Base-by-base conservation (phyloP, 2,113 vertebrate species). In the Varanus komodoensis region DNA sequence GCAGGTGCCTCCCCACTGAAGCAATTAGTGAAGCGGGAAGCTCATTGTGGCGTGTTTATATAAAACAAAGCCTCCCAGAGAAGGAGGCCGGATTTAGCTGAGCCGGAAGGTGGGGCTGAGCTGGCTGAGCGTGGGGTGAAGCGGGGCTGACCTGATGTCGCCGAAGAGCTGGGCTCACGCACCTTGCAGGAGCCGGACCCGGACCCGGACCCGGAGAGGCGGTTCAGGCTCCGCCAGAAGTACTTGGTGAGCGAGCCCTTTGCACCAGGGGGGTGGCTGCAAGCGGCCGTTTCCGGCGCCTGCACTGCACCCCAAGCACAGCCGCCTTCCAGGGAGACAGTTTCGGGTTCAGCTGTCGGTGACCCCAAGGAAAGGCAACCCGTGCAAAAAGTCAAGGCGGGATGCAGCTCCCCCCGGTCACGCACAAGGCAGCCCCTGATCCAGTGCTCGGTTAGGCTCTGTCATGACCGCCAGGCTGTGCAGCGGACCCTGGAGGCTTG, bases 1-100 rank as follows among this genome's bases (percentile, higher is more conserved):
- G 48, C 88, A 73, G 34, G 61, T 52, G 82, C 74, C 73, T 88
- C 87, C 78, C 78, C 21, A 32, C 21, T 38, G 73, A 50, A 89
- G 82, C 88, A 84, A 68, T 78, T 78, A 78, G 68, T 77, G 44
- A 82, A 89, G 29, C n/a, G 73, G 54, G n/a, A 85, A 44, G 74
- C 82, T 85, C 79, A 85, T 85, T 85, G 78, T 44, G 69, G 61
- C 74, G 32, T 54, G 64, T 78, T 67, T 79, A 54, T 68, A 69
- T 61, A 79, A 79, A 85, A 73, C 87, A 88, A 57, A n/a, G n/a
- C n/a, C 50, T 4, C 82, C 78, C 89, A 34, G 64, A 57, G 44
- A 11, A 79, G 75, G 50, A 69, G 83, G 52, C 48, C 32, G 68
- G 14, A n/a, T 75, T 64, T 75, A 83, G 52, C 54, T 25, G 38